Conservation (phyloP, 2,888 invertebrate species). For the Dendrolimus pini region DNA sequence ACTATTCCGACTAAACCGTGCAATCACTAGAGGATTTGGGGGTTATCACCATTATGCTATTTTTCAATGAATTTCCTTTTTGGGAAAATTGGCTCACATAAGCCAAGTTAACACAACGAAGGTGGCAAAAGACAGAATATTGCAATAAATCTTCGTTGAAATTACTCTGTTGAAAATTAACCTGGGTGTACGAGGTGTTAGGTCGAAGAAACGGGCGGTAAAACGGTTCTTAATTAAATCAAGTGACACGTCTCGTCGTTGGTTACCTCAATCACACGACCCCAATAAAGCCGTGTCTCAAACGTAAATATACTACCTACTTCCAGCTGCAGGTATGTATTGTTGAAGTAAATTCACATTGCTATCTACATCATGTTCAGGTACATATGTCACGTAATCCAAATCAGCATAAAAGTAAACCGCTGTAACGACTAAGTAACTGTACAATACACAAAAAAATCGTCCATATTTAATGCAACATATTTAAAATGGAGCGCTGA, state of each 20-base stretch:
- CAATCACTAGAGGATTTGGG: slow-evolving; percentile 68
- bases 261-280: slow-evolving; percentile 73
- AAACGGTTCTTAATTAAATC: slow-evolving; percentile 75
- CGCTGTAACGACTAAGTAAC: too few species aligned
- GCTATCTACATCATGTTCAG: too few species aligned
- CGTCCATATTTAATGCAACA: too few species aligned
- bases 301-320: slow-evolving; percentile 38
- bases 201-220: slow-evolving; percentile 65
- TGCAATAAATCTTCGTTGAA: slow-evolving; percentile 64
- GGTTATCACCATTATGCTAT: slow-evolving; percentile 37
- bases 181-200: slow-evolving; percentile 54
- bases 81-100: too few species aligned
- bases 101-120: neutral
- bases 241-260: slow-evolving; percentile 71
- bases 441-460: too few species aligned
- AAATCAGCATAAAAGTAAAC: too few species aligned
- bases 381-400: too few species aligned
- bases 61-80: slow-evolving; percentile 10
- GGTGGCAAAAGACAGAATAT: slow-evolving; percentile 35
- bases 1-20: slow-evolving; percentile 65
- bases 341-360: too few species aligned
- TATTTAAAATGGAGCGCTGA: too few species aligned
- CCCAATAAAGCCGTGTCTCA: slow-evolving; percentile 64
- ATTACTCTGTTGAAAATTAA: slow-evolving; percentile 67
- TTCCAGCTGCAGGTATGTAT: slow-evolving; percentile 15